phyloP scores from a whole-genome alignment of 2,888 invertebrate species.

The Platypus cylindrus region DNA sequence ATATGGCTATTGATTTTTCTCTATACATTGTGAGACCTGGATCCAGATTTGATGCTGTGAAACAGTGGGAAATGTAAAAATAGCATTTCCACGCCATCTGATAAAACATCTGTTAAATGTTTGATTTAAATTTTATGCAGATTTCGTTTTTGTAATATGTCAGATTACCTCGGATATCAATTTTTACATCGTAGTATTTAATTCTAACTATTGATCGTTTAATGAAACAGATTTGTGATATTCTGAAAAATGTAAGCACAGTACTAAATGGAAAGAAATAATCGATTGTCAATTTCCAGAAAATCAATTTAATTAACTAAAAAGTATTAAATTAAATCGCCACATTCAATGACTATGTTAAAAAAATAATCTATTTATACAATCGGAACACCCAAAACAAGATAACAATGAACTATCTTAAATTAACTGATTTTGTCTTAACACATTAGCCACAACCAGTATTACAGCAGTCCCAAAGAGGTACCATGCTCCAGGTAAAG shows the following conservation, averaged over 20 bases:
- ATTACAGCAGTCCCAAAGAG: constrained; percentile 16
- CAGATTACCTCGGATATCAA: no score
- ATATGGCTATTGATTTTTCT: constrained; percentile 11
- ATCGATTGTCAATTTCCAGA: no score
- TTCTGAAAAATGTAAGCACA: no score
- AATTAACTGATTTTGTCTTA: constrained; percentile 6
- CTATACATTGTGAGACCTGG: constrained; percentile 6
- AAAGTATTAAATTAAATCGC: no score
- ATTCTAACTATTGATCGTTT: no score
- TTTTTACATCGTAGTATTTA: no score
- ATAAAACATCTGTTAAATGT: background rate
- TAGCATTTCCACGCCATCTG: background rate
- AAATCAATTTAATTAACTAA: no score
- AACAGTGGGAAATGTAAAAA: constrained; percentile 3
- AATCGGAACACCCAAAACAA: no score
- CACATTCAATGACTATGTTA: no score
- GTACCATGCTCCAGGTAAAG: constrained; percentile 18
- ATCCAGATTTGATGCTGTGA: constrained; percentile 14
- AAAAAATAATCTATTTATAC: no score
- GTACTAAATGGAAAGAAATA: no score
- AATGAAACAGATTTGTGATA: no score
- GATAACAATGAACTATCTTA: background rate
- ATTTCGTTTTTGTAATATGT: constrained; percentile 3
- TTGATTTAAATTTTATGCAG: background rate
- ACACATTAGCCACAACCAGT: constrained; percentile 15